Conservation (phyloP, 2,888 invertebrate genomes). For the Chesias legatella region DNA sequence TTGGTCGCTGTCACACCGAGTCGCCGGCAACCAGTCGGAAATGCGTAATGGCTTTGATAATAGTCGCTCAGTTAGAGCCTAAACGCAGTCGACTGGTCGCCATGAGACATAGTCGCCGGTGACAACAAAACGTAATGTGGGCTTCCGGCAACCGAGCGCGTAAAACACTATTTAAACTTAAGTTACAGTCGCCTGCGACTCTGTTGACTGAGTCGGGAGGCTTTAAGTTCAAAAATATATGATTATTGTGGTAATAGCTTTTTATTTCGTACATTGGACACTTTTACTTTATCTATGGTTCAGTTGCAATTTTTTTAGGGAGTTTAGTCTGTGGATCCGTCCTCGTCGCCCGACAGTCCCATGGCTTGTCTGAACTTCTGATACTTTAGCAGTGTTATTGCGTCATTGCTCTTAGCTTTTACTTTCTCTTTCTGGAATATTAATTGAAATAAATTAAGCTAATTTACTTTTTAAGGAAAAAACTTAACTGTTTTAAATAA, state of each 20-base stretch:
- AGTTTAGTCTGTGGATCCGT: slow-evolving; percentile 62
- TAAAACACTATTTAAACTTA: too few relatives aligned
- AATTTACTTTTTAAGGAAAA: too few relatives aligned
- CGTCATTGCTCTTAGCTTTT: slow-evolving; percentile 54
- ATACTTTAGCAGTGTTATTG: slow-evolving; percentile 50
- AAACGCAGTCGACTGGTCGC: too few relatives aligned
- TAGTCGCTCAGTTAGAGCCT: too few relatives aligned
- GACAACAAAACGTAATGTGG: too few relatives aligned
- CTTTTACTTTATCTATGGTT: slow-evolving; percentile 31
- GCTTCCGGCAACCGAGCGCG: too few relatives aligned
- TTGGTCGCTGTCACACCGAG: too few relatives aligned
- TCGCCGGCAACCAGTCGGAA: too few relatives aligned
- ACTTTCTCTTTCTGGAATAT: slow-evolving; percentile 64
- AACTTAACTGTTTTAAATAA: too few relatives aligned
- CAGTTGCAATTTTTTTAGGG: slow-evolving; percentile 40
- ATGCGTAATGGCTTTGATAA: too few relatives aligned
- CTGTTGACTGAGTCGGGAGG: neutral
- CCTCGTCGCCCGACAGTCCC: slow-evolving; percentile 68
- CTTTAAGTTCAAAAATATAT: slow-evolving; percentile 16
- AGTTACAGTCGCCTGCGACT: too few relatives aligned
- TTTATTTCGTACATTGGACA: slow-evolving; percentile 27
- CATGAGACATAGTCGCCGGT: too few relatives aligned
- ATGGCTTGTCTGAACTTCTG: slow-evolving; percentile 69
- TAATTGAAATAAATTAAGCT: slow-evolving; percentile 8
- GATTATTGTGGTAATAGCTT: slow-evolving; percentile 10